These are phyloP conservation scores for Patella depressa DNA, from an alignment of 2,888 invertebrate genomes.

Conservation along the genomic window DNA sequence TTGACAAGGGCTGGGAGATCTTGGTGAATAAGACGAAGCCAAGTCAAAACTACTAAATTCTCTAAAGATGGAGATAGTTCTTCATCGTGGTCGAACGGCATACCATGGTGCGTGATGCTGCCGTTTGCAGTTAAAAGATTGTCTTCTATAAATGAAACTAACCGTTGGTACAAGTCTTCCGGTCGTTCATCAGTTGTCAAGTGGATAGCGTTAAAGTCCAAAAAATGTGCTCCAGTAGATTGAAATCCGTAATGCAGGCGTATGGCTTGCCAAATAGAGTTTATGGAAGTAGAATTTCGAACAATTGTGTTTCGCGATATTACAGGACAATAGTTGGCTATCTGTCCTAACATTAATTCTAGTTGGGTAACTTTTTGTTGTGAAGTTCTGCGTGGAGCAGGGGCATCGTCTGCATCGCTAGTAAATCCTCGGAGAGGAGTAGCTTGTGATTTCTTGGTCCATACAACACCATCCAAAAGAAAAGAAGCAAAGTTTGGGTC, in stretches of 20 bases:
- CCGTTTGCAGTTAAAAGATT: too few species aligned
- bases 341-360: not conserved
- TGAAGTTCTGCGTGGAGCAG: not conserved
- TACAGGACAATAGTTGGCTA: not conserved
- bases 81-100: too few species aligned
- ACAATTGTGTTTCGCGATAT: not conserved
- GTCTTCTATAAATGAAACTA: too few species aligned
- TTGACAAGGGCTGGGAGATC: too few species aligned
- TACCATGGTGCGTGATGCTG: too few species aligned
- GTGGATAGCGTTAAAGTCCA: too few species aligned
- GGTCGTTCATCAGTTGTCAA: too few species aligned
- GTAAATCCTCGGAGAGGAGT: conserved; percentile 19
- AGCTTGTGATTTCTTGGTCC: conserved; percentile 23
- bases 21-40: too few species aligned
- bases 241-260: conserved; percentile 38
- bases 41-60: too few species aligned
- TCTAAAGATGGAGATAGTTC: too few species aligned
- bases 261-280: conserved; percentile 12
- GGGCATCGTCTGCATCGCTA: conserved; percentile 13
- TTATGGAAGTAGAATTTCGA: not conserved
- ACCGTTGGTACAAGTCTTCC: too few species aligned
- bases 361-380: conserved; percentile 16
- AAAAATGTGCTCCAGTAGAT: conserved; percentile 27
- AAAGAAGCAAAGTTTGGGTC: conserved; percentile 28
- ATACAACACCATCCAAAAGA: conserved; percentile 20